Evolutionary conservation across 2,797 vertebrate genomes (phyloP).

Genomic region (Pseudomugil gertrudae): DNA sequence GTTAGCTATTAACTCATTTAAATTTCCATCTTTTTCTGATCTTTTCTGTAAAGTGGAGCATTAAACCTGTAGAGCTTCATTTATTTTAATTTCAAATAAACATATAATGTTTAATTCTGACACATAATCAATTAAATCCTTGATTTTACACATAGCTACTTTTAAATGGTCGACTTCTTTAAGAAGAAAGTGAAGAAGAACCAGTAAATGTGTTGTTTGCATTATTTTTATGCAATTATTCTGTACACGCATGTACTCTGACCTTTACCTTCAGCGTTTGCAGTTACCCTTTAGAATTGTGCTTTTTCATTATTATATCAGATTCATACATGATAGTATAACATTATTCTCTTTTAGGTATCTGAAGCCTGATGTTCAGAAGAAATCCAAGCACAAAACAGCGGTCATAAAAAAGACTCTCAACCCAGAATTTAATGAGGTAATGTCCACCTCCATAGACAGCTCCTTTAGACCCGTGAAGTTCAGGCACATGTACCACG

Average conservation of each 20-base stretch:
- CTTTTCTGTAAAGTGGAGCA: not conserved
- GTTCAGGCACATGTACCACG: slow-evolving; percentile 22
- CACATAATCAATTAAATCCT: not conserved
- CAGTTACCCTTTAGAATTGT: not conserved
- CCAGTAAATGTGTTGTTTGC: not conserved
- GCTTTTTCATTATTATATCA: slow-evolving; percentile 15
- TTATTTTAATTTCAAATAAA: not conserved
- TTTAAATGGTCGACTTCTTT: not conserved
- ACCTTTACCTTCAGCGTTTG: slow-evolving; percentile 17
- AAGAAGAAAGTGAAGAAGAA: slow-evolving; percentile 1
- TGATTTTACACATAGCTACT: not conserved
- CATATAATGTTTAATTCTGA: not conserved
- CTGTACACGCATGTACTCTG: not conserved
- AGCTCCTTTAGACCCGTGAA: slow-evolving; percentile 34
- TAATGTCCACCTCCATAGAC: slow-evolving; percentile 52
- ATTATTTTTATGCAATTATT: slow-evolving; percentile 8
- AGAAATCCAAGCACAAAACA: slow-evolving; percentile 94
- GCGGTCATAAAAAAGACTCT: slow-evolving; percentile 92
- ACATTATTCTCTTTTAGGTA: slow-evolving; percentile 79
- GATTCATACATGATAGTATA: not conserved
- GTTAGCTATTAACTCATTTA: not conserved
- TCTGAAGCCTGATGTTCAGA: slow-evolving; percentile 91
- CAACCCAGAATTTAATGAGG: slow-evolving; percentile 94
- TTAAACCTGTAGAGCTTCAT: not conserved
- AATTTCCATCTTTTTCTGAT: not conserved